These are phyloP conservation scores for Lycocerus yunnanus DNA, from an alignment of 2,888 invertebrate genomes.

Conservation along the genomic window DNA sequence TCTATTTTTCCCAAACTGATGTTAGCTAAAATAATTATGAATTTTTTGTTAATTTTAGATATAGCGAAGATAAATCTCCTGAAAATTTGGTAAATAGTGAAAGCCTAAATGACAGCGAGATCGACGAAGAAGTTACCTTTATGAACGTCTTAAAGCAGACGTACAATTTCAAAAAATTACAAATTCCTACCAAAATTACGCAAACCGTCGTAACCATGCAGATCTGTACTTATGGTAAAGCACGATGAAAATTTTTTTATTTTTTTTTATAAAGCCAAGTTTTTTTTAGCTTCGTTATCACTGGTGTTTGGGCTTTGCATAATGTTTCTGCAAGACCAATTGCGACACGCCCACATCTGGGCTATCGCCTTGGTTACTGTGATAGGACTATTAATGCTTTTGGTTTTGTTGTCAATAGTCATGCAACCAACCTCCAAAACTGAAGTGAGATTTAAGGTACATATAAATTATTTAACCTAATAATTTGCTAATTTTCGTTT, in stretches of 20 bases:
- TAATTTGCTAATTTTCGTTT: too few relatives aligned
- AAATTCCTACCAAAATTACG: constrained; percentile 57
- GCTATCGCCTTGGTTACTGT: constrained; percentile 47
- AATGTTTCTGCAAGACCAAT: constrained; percentile 44
- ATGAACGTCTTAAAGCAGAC: constrained; percentile 51
- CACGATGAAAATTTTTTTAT: neutral
- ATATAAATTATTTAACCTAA: too few relatives aligned
- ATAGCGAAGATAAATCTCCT: neutral
- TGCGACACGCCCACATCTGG: constrained; percentile 51
- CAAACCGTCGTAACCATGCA: constrained; percentile 56
- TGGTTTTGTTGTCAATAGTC: constrained; percentile 60
- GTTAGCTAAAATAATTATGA: neutral
- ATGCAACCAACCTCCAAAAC: constrained; percentile 67
- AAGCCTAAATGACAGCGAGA: constrained; percentile 13
- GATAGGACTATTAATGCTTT: constrained; percentile 42
- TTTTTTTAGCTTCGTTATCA: constrained; percentile 48
- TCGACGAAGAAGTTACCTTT: constrained; percentile 17
- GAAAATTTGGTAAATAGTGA: constrained; percentile 22
- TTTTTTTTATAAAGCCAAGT: neutral
- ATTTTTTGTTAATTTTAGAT: neutral
- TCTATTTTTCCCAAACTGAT: too few relatives aligned
- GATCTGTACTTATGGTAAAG: constrained; percentile 59
- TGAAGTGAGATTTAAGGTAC: constrained; percentile 67
- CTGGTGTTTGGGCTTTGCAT: constrained; percentile 48
- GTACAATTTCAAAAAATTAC: constrained; percentile 53